Base-by-base conservation (phyloP, 2,888 invertebrate species). In the Perizoma flavofasciatum region DNA sequence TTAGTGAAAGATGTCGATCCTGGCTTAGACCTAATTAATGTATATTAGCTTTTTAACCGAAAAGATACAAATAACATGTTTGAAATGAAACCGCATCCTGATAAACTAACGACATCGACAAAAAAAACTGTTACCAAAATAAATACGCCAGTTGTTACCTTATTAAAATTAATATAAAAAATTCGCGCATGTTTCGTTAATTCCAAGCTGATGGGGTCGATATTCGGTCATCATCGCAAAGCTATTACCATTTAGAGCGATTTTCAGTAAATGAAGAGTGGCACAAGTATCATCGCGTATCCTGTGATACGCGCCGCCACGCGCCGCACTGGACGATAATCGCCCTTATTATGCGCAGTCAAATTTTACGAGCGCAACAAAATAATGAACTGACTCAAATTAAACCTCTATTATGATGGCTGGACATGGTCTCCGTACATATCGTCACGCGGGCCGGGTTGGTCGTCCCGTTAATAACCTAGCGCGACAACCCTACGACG, bases 321-420 rank as follows among this genome's bases (percentile, higher is more conserved):
- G 77, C 81, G 81, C 78, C 76, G 81, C 81, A 72, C 74, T 76
- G 78, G 73, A 79, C 81, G 79, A 83, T 89, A 85, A 88, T 88
- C 84, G 86, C 82, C 74, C 89, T 89, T 86, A 89, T 89, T 90
- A 89, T 87, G 82, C 70, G 86, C 89, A 89, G 88, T 89, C 89
- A 89, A 89, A 89, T 91, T 91, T 90, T 89, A 91, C 84, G 89
- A 90, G 79, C 88, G 77, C 83, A 81, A 84, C 82, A 85, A 84
- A 87, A 84, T 85, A 81, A 84, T 81, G 79, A 82, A 82, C 82
- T 74, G 81, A 78, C 82, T 83, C 77, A 81, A 86, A 86, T 86
- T 86, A 85, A 86, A 81, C 81, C 78, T 79, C 82, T 78, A 82
- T 85, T 83, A 85, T 74, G 75, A 70, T 74, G 79, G 65, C 72